phyloP scores from a whole-genome alignment of 2,113 vertebrate species.

The Pampusana beccarii region DNA sequence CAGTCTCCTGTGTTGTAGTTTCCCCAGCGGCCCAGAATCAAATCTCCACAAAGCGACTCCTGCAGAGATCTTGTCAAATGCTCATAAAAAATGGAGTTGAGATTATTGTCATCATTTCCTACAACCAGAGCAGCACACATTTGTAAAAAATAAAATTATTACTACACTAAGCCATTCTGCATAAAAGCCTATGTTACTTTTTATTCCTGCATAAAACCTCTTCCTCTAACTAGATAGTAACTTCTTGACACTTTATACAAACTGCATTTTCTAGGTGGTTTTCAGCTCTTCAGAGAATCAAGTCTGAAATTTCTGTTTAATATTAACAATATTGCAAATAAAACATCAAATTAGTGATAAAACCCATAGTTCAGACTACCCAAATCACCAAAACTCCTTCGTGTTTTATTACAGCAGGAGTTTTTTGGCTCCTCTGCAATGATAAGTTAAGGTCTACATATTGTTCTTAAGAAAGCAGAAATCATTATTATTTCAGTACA shows the following conservation, averaged over 20 bases:
- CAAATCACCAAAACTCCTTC: background rate
- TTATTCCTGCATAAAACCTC: background rate
- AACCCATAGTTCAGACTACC: background rate
- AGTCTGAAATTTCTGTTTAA: background rate
- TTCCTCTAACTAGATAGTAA: background rate
- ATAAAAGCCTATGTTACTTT: background rate
- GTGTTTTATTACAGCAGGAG: background rate
- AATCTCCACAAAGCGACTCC: constrained; percentile 93
- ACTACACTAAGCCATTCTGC: background rate
- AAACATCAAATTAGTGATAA: background rate
- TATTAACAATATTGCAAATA: background rate
- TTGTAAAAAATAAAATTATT: background rate
- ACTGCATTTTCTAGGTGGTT: background rate
- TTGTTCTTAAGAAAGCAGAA: background rate
- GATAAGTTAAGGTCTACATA: background rate
- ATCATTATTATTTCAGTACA: background rate
- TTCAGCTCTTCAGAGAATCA: background rate
- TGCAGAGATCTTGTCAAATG: constrained; percentile 95
- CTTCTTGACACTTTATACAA: background rate
- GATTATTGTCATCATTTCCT: constrained; percentile 96
- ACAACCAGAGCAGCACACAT: constrained; percentile 1
- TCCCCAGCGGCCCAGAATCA: constrained; percentile 95
- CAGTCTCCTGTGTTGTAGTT: constrained; percentile 95
- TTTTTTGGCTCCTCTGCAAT: background rate
- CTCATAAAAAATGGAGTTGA: constrained; percentile 98